phyloP scores from a whole-genome alignment of 2,797 vertebrate species.

The Tolypeutes matacus region DNA sequence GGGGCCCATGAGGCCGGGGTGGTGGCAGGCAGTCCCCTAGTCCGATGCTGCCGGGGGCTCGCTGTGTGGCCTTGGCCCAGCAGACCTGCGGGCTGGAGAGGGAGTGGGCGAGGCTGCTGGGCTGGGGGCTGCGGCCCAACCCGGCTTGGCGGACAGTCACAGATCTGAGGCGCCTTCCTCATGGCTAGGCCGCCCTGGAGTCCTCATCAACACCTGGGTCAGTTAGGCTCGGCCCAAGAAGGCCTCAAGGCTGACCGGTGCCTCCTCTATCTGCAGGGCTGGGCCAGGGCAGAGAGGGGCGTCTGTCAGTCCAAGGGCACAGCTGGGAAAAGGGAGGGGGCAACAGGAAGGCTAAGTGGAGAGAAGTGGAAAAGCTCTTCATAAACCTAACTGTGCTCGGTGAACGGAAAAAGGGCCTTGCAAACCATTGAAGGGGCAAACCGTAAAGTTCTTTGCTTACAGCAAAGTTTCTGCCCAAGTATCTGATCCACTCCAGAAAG shows the following conservation, averaged over 20 bases:
- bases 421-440: not conserved
- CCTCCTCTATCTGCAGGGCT: not conserved
- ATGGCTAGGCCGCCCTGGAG: too few species aligned
- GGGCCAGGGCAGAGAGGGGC: not conserved
- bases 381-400: not conserved
- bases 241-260: not conserved
- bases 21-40: not conserved
- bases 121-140: not conserved
- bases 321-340: not conserved
- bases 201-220: not conserved
- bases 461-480: not conserved
- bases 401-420: not conserved
- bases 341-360: not conserved
- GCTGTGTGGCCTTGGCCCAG: not conserved
- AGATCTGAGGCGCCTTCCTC: not conserved
- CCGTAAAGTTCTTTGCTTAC: not conserved
- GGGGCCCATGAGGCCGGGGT: not conserved
- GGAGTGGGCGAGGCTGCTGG: not conserved
- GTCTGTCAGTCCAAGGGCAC: not conserved
- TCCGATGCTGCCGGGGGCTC: not conserved
- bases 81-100: not conserved
- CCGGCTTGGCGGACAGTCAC: too few species aligned
- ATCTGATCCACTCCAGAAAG: fast-evolving
- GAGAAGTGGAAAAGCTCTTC: not conserved
- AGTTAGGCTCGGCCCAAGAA: not conserved